Conservation (phyloP, 1,140 invertebrate genomes). For the Zaprionus ornatus region DNA sequence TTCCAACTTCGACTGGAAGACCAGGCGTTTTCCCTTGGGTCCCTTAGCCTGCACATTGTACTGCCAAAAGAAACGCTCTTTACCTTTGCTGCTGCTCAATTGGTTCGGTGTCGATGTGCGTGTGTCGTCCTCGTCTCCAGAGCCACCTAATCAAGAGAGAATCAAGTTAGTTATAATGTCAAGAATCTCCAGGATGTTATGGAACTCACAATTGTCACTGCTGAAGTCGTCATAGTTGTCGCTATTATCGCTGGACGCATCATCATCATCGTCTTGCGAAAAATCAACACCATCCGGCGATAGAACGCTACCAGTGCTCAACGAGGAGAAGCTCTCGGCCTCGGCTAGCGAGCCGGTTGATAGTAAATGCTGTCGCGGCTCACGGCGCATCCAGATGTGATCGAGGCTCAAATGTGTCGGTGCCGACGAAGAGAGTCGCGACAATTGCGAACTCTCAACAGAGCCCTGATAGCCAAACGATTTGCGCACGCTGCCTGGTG, state of each 20-base stretch:
- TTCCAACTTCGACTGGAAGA: constrained; percentile 91
- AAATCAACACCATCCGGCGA: constrained; percentile 92
- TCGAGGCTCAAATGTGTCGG: constrained; percentile 89
- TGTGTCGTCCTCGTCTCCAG: constrained; percentile 88
- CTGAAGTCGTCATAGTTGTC: constrained; percentile 94
- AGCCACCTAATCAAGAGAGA: constrained; percentile 84
- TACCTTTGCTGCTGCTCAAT: constrained; percentile 86
- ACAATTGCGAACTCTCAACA: constrained; percentile 80
- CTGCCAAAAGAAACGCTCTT: constrained; percentile 98
- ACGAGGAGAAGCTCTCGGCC: constrained; percentile 93
- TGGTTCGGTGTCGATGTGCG: constrained; percentile 84
- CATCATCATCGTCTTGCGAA: constrained; percentile 93
- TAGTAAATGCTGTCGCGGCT: constrained; percentile 93
- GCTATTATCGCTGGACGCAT: constrained; percentile 91
- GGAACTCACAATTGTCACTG: constrained; percentile 89
- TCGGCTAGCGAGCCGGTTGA: constrained; percentile 94
- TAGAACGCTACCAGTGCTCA: constrained; percentile 92
- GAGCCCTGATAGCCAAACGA: constrained; percentile 64
- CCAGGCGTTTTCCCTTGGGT: constrained; percentile 95
- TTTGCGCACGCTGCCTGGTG: constrained; percentile 53
- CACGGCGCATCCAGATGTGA: constrained; percentile 92
- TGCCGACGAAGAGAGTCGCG: constrained; percentile 91
- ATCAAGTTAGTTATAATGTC: not conserved
- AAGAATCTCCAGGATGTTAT: not conserved
- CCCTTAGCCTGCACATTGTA: constrained; percentile 99